phyloP scores from a whole-genome alignment of 2,797 vertebrate genomes.

The Takifugu ocellatus region DNA sequence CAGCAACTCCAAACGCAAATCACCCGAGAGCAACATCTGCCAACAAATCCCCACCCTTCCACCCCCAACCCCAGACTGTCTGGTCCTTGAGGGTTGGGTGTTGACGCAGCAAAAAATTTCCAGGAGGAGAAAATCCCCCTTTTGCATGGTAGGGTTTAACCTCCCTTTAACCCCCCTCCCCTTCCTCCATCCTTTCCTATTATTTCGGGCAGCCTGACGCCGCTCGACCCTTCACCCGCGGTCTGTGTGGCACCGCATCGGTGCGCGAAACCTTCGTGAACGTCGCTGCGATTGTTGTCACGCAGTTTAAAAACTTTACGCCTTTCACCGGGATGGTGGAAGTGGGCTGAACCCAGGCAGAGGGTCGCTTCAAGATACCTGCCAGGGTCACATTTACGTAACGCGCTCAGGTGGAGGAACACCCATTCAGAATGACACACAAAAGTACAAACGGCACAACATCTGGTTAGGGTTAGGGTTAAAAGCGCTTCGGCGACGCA shows the following conservation, averaged over 20 bases:
- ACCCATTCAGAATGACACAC: too few relatives aligned
- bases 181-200: slow-evolving; percentile 56
- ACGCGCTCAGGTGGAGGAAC: too few relatives aligned
- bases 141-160: slow-evolving; percentile 76
- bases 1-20: slow-evolving; percentile 24
- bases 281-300: slow-evolving; percentile 9
- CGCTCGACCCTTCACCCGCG: slow-evolving; percentile 42
- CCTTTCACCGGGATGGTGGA: slow-evolving; percentile 29
- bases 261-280: slow-evolving; percentile 21
- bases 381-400: slow-evolving; percentile 10
- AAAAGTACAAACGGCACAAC: too few relatives aligned
- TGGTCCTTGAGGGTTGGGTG: slow-evolving; percentile 77
- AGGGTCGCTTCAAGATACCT: not conserved
- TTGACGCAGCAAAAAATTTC: slow-evolving; percentile 96
- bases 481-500: slow-evolving; percentile 2
- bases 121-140: slow-evolving; percentile 91
- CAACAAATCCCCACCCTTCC: slow-evolving; percentile 31
- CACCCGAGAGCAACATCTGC: slow-evolving; percentile 37
- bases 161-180: slow-evolving; percentile 49
- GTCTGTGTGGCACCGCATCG: slow-evolving; percentile 30
- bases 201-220: slow-evolving; percentile 38
- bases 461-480: not conserved
- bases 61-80: slow-evolving; percentile 26
- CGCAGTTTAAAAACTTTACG: slow-evolving; percentile 57
- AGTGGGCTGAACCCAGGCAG: slow-evolving; percentile 6